phyloP scores from a whole-genome alignment of 2,888 invertebrate species.

The Allygus modestus region DNA sequence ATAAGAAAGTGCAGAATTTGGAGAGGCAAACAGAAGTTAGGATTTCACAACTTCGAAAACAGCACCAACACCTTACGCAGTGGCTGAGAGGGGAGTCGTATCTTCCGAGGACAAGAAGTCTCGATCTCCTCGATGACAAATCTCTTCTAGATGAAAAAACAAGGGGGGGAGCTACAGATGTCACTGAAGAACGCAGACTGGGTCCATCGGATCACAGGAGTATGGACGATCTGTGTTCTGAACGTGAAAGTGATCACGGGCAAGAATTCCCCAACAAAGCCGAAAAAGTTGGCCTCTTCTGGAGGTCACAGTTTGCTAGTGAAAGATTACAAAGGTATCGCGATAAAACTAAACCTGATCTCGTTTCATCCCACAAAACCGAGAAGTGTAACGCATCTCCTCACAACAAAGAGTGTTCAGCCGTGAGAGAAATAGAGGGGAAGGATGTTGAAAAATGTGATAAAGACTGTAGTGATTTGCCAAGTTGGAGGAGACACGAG shows the following conservation, averaged over 20 bases:
- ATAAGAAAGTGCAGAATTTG: slow-evolving; percentile 88
- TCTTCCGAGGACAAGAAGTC: slow-evolving; percentile 83
- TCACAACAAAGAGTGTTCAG: slow-evolving; percentile 25
- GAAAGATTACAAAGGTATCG: slow-evolving; percentile 46
- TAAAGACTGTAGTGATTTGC: slow-evolving; percentile 40
- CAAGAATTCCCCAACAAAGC: slow-evolving; percentile 29
- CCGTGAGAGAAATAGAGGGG: slow-evolving; percentile 44
- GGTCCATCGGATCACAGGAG: slow-evolving; percentile 72
- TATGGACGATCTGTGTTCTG: slow-evolving; percentile 59
- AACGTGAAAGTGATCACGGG: slow-evolving; percentile 38
- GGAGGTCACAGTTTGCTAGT: slow-evolving; percentile 61
- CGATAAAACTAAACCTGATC: slow-evolving; percentile 58
- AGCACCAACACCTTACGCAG: slow-evolving; percentile 83
- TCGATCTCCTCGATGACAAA: slow-evolving; percentile 81
- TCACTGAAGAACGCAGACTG: slow-evolving; percentile 71
- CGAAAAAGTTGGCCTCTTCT: slow-evolving; percentile 59
- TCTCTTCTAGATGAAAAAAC: slow-evolving; percentile 66
- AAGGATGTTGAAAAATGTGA: slow-evolving; percentile 43
- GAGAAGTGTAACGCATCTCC: slow-evolving; percentile 36
- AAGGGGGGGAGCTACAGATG: neutral
- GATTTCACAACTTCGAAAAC: slow-evolving; percentile 83
- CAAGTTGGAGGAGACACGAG: slow-evolving; percentile 65
- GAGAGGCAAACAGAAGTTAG: slow-evolving; percentile 86
- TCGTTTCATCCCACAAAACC: slow-evolving; percentile 49
- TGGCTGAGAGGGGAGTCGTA: slow-evolving; percentile 80